Evolutionary conservation across 2,797 vertebrate species (phyloP).

Genomic region (Diplodus puntazzo): DNA sequence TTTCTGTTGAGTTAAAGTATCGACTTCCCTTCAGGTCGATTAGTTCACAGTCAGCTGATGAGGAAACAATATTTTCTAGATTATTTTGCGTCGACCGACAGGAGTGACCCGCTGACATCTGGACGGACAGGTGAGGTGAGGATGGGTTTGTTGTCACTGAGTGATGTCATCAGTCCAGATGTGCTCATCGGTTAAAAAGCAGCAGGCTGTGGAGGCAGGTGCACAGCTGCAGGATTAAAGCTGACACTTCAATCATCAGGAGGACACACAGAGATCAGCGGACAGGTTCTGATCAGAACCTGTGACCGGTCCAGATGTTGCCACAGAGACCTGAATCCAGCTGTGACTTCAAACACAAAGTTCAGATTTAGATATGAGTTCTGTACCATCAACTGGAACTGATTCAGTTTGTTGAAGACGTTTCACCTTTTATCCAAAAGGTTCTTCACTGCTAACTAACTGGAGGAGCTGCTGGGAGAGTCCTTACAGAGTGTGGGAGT

Average conservation of each 20-base stretch:
- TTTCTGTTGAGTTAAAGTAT: too few species aligned
- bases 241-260: neutral
- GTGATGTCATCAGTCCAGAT: constrained; percentile 17
- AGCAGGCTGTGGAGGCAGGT: constrained; percentile 6
- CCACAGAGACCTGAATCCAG: neutral
- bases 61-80: too few species aligned
- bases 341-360: neutral
- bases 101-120: neutral
- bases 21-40: too few species aligned
- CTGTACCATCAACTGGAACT: too few species aligned
- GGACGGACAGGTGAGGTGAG: neutral
- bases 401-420: too few species aligned
- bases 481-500: too few species aligned
- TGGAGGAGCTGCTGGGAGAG: too few species aligned
- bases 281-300: neutral
- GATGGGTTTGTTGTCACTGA: neutral
- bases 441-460: too few species aligned
- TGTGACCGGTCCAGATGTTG: neutral
- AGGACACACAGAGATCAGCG: neutral
- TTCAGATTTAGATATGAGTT: too few species aligned
- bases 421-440: too few species aligned
- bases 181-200: constrained; percentile 15
- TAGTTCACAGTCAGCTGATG: too few species aligned
- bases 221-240: constrained; percentile 9
- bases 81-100: neutral